These are phyloP conservation scores for Strix aluco DNA, from an alignment of 2,113 vertebrate genomes.

Conservation along the genomic window DNA sequence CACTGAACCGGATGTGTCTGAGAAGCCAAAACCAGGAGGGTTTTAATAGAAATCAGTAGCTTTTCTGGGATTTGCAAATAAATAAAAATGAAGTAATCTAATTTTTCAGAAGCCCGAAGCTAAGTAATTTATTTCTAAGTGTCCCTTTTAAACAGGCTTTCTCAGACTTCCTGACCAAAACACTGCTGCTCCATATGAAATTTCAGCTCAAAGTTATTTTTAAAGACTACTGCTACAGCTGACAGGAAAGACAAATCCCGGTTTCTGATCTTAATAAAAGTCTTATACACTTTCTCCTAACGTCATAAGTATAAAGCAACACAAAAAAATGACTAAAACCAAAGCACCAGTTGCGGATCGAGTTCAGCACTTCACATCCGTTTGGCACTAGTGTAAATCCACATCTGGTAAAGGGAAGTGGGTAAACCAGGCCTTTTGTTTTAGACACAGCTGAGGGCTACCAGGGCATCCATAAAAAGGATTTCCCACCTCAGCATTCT, in stretches of 20 bases:
- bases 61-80: not conserved
- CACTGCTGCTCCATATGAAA: not conserved
- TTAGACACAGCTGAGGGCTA: not conserved
- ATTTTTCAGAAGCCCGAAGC: not conserved
- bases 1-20: not conserved
- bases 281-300: not conserved
- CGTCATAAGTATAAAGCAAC: not conserved
- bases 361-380: not conserved
- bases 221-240: not conserved
- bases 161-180: not conserved
- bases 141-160: not conserved
- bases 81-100: not conserved
- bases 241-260: not conserved
- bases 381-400: not conserved
- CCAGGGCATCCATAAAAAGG: not conserved
- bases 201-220: not conserved
- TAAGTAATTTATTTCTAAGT: not conserved
- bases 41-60: not conserved
- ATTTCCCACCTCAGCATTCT: not conserved
- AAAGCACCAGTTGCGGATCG: not conserved
- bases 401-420: not conserved
- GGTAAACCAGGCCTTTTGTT: not conserved
- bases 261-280: not conserved
- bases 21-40: not conserved
- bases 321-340: not conserved